phyloP scores from a whole-genome alignment of 2,113 vertebrate genomes.

The Rhea americana region DNA sequence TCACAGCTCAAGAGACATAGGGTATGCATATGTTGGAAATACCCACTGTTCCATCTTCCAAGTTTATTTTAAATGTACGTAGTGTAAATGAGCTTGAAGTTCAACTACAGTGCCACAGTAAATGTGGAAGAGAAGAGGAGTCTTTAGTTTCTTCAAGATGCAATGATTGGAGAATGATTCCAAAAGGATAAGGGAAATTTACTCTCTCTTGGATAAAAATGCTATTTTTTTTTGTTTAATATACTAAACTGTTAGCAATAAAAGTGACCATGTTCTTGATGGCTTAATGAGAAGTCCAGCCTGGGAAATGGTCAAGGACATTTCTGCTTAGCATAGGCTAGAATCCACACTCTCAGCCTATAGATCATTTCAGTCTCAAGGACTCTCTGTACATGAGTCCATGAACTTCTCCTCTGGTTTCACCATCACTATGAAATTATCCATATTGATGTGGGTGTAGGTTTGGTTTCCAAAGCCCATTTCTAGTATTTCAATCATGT shows the following conservation, averaged over 20 bases:
- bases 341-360: background rate
- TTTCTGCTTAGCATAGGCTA: background rate
- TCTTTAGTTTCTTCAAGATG: background rate
- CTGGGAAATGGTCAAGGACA: background rate
- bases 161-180: background rate
- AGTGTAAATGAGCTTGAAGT: background rate
- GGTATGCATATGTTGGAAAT: background rate
- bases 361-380: background rate
- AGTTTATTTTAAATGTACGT: slow-evolving; percentile 13
- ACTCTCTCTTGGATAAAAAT: background rate
- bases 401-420: background rate
- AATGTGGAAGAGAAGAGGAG: background rate
- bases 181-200: background rate
- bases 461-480: background rate
- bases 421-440: background rate
- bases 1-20: background rate
- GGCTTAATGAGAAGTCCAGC: background rate
- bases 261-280: rapidly evolving
- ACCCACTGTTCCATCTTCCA: background rate
- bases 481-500: background rate
- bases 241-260: background rate
- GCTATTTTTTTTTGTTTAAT: background rate
- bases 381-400: background rate
- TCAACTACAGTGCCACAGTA: background rate
- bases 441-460: background rate